Conservation (phyloP, 2,888 invertebrate genomes). For the Eristalis pertinax region DNA sequence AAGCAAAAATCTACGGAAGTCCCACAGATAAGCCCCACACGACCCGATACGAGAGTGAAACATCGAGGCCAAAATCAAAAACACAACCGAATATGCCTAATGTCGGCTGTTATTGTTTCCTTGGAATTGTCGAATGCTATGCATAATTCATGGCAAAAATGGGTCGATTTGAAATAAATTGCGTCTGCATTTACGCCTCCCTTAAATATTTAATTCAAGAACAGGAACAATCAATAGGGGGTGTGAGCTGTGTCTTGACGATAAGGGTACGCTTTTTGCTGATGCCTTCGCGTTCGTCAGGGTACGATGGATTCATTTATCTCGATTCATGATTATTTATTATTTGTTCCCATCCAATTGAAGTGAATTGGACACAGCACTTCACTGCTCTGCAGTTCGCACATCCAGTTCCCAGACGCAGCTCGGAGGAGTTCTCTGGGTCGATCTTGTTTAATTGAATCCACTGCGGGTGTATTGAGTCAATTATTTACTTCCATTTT, state of each 20-base stretch:
- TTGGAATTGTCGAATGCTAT: slow-evolving; percentile 36
- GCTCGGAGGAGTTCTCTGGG: slow-evolving; percentile 35
- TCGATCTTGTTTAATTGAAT: slow-evolving; percentile 62
- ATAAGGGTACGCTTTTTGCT: background rate
- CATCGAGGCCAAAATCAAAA: background rate
- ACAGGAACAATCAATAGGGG: slow-evolving; percentile 37
- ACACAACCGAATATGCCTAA: slow-evolving; percentile 28
- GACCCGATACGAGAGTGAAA: background rate
- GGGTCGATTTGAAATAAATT: slow-evolving; percentile 52
- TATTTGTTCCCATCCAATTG: slow-evolving; percentile 41
- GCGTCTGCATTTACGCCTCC: slow-evolving; percentile 41
- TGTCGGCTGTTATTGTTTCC: slow-evolving; percentile 31
- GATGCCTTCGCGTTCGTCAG: slow-evolving; percentile 1
- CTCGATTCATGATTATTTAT: slow-evolving; percentile 63
- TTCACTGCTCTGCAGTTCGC: background rate
- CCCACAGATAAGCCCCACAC: slow-evolving; percentile 2
- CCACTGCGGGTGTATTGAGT: slow-evolving; percentile 53
- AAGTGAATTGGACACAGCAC: slow-evolving; percentile 4
- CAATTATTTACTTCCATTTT: slow-evolving; percentile 15
- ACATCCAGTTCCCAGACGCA: background rate
- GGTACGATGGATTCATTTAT: slow-evolving; percentile 47
- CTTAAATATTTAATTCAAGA: slow-evolving; percentile 54
- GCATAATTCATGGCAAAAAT: slow-evolving; percentile 52
- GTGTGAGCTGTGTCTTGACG: background rate
- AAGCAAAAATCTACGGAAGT: background rate